Evolutionary conservation across 2,888 invertebrate species (phyloP), one percentile per base, ranked within the genome.

Genomic region (Polydrusus cervinus): DNA sequence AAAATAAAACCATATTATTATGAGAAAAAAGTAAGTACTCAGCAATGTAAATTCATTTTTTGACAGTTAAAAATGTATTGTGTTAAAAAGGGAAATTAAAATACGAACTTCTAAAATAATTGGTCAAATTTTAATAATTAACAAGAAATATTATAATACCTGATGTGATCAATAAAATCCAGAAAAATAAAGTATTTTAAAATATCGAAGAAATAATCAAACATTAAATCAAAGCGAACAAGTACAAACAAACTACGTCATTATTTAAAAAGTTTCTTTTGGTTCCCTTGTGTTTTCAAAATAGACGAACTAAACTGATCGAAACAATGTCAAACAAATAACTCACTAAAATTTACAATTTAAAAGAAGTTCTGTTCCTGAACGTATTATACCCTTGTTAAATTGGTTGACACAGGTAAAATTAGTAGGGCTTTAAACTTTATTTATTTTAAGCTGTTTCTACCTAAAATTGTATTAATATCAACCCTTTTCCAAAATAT

Each of bases 311-410:
- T 45, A 57, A n/a, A 57, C 38, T 16, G 9, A 60, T 18, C 38
- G 30, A 38, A 60, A 10, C 10, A 38, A 13, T 38, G 10, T 10
- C n/a, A 38, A 38, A 34, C 18, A 34, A 10, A 14, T 16, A 60
- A 38, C 57, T 38, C 38, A 18, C 5, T 18, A 38, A 60, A 55
- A 38, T 30, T 30, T 16, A 34, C 18, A 38, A 34, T 55, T n/a
- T 14, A 51, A 60, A 38, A 38, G 14, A 57, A 18, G 9, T 16
- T 60, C 38, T 60, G 62, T 65, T 65, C 49, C 47, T 61, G 43
- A 61, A 70, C 10, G 34, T 10, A 25, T 0, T 61, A 49, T 10
- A 71, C 71, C 71, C 71, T 34, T 62, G 71, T 71, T 71, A 62
- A 6, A 13, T 40, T 71, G 16, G n/a, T 3, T 62, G 71, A 71